Percentiles rank a stretch among this genome's conserved stretches.
These are phyloP conservation scores for Panulirus ornatus DNA, from an alignment of 1,140 invertebrate species.

Conservation along the genomic window DNA sequence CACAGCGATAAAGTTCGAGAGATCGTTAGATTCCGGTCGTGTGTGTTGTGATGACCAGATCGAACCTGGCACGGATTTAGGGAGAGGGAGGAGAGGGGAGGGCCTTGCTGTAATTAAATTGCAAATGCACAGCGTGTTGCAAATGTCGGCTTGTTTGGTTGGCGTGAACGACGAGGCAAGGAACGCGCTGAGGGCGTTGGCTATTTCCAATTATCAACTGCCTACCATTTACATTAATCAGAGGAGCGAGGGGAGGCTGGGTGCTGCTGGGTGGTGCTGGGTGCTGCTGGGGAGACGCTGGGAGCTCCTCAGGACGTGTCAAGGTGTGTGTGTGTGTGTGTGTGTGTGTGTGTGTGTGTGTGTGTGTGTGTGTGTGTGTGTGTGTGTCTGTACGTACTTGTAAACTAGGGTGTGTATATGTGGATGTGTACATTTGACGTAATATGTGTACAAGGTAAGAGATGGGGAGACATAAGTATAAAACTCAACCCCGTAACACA, in stretches of 20 bases:
- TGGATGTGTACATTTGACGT: no score
- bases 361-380: not conserved
- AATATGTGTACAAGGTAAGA: no score
- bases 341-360: no score
- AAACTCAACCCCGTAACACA: no score
- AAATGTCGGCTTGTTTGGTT: constrained; percentile 51
- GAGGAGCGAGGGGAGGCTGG: not conserved
- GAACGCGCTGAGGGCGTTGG: not conserved
- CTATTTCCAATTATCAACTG: constrained; percentile 44
- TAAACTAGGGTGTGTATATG: no score
- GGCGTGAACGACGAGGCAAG: constrained; percentile 30
- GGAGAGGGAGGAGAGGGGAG: no score
- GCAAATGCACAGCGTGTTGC: constrained; percentile 49
- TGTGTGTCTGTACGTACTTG: not conserved
- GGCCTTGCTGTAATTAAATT: constrained; percentile 45
- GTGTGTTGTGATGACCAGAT: constrained; percentile 43
- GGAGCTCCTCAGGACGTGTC: no score
- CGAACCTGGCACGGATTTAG: constrained; percentile 48
- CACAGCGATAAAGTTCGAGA: not conserved
- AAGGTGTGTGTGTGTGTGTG: no score
- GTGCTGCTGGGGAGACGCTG: no score
- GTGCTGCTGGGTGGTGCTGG: no score
- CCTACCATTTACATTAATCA: constrained; percentile 55
- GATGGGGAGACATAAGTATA: no score
- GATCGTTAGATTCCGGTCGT: constrained; percentile 31